Evolutionary conservation across 2,797 vertebrate species (phyloP).

Genomic region (Urophycis tenuis): DNA sequence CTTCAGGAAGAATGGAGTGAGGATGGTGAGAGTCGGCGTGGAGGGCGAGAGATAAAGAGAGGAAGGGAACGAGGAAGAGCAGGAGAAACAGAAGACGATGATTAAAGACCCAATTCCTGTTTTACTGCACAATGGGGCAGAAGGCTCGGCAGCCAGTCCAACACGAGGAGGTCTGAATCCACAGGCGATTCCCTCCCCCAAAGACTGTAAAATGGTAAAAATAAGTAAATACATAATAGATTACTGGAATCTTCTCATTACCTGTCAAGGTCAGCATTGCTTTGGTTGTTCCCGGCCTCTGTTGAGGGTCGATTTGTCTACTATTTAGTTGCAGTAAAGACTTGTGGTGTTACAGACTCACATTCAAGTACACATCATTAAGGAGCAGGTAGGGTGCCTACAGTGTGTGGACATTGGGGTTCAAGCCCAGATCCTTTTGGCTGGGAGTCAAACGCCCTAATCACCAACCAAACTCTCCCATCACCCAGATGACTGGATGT

Average conservation of each 20-base stretch:
- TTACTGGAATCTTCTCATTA: constrained; percentile 15
- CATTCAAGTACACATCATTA: background rate
- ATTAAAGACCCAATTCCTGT: constrained; percentile 50
- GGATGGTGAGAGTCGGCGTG: constrained; percentile 37
- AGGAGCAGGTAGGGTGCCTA: background rate
- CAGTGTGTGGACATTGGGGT: background rate
- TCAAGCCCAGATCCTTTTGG: background rate
- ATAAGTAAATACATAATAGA: constrained; percentile 13
- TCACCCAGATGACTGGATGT: background rate
- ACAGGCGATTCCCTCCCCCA: constrained; percentile 38
- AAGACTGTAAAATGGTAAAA: constrained; percentile 6
- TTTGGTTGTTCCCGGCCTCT: background rate
- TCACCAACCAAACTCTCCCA: background rate
- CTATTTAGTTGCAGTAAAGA: background rate
- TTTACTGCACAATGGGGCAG: constrained; percentile 47
- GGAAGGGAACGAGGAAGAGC: constrained; percentile 24
- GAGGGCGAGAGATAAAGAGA: constrained; percentile 53
- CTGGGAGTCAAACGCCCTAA: background rate
- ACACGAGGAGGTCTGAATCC: constrained; percentile 18
- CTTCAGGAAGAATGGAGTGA: constrained; percentile 38
- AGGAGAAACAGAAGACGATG: constrained; percentile 34
- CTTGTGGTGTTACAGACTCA: background rate
- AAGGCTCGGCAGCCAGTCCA: constrained; percentile 30
- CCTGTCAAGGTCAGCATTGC: constrained; percentile 32
- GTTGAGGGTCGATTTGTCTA: background rate